A percentile compares a stretch with the other conserved stretches of the same genome.
Evolutionary conservation across 2,888 invertebrate genomes (phyloP).

Genomic region (Epinotia bilunana): DNA sequence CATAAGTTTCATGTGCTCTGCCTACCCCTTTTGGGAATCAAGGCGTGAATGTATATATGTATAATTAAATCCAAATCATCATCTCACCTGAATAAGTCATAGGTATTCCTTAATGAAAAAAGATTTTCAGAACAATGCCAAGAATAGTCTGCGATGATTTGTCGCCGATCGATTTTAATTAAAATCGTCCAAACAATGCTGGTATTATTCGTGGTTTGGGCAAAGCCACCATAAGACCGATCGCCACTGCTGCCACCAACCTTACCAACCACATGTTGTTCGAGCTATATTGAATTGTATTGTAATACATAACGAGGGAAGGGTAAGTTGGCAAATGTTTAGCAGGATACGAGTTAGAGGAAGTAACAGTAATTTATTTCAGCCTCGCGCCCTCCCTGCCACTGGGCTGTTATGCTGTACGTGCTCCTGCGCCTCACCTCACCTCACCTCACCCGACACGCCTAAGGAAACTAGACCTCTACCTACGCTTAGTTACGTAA

Average conservation of each 20-base stretch:
- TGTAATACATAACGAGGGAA: neutral
- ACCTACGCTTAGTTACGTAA: no score
- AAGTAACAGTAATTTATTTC: conserved; percentile 49
- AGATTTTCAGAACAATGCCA: conserved; percentile 26
- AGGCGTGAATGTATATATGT: no score
- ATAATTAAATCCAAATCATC: neutral
- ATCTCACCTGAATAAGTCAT: conserved; percentile 13
- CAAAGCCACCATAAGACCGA: conserved; percentile 57
- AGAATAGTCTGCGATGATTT: conserved; percentile 59
- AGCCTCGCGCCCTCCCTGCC: conserved; percentile 49
- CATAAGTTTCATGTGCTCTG: no score
- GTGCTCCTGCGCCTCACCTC: no score
- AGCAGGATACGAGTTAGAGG: conserved; percentile 1
- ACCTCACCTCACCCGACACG: no score
- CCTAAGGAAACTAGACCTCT: no score
- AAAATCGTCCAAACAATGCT: conserved; percentile 72
- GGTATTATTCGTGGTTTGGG: conserved; percentile 63
- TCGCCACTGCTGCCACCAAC: neutral
- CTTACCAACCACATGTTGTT: neutral
- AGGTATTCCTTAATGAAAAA: conserved; percentile 14
- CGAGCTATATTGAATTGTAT: neutral
- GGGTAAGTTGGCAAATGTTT: neutral
- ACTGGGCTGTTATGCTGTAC: conserved; percentile 22
- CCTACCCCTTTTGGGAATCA: no score
- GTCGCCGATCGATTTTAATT: conserved; percentile 73